A percentile compares a stretch with the other conserved stretches of the same genome.
These are phyloP conservation scores for Mythimna albipuncta DNA, from an alignment of 2,888 invertebrate genomes.

Conservation along the genomic window DNA sequence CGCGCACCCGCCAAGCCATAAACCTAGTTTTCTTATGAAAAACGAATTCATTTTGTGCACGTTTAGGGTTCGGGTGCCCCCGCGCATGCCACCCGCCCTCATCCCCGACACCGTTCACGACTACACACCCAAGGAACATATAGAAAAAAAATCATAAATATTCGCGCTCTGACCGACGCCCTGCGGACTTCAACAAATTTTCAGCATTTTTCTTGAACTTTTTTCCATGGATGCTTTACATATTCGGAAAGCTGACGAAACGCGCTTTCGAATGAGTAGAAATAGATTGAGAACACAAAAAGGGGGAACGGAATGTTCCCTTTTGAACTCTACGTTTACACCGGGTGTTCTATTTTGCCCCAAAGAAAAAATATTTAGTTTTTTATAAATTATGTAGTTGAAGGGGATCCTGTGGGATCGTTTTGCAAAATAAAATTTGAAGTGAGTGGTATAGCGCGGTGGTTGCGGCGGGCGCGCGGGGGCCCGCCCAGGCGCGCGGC, in stretches of 20 bases:
- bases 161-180: constrained; percentile 69
- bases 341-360: constrained; percentile 45
- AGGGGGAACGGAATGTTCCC: constrained; percentile 19
- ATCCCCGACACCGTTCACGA: constrained; percentile 42
- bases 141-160: constrained; percentile 81
- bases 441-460: constrained; percentile 42
- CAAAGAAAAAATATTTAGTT: constrained; percentile 56
- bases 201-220: constrained; percentile 59
- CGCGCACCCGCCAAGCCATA: constrained; percentile 71
- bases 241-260: constrained; percentile 61
- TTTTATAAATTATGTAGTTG: constrained; percentile 73
- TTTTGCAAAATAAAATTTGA: constrained; percentile 66
- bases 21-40: constrained; percentile 80
- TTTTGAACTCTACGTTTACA: constrained; percentile 58
- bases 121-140: constrained; percentile 56
- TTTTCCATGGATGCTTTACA: constrained; percentile 60
- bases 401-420: constrained; percentile 42
- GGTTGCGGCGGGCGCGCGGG: constrained; percentile 59
- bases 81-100: constrained; percentile 78
- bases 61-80: constrained; percentile 79
- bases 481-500: constrained; percentile 81
- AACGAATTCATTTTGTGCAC: constrained; percentile 81
- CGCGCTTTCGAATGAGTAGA: constrained; percentile 66
- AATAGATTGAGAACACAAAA: constrained; percentile 61
- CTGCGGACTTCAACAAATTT: constrained; percentile 70